Conservation (phyloP, 2,888 invertebrate genomes). For the Petrolisthes cinctipes region DNA sequence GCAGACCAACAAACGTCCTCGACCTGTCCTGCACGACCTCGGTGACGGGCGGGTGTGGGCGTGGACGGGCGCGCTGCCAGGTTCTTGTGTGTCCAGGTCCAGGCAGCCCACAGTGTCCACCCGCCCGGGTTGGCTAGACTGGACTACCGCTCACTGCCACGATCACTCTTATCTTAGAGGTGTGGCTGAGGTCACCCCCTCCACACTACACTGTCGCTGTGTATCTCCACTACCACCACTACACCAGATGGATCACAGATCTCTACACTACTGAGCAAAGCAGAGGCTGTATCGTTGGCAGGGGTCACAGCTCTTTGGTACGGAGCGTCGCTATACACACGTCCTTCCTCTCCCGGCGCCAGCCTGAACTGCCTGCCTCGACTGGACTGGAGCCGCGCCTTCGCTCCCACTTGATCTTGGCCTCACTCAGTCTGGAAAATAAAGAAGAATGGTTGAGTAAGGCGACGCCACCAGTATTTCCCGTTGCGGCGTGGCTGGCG, state of each 20-base stretch:
- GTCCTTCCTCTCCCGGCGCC: slow-evolving; percentile 2
- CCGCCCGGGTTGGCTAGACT: too few species aligned
- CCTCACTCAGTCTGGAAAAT: slow-evolving; percentile 29
- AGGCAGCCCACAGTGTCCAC: too few species aligned
- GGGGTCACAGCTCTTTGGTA: neutral
- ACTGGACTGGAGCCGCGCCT: neutral
- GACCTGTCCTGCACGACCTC: slow-evolving; percentile 8
- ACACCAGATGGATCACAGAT: neutral
- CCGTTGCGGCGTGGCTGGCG: slow-evolving; percentile 24
- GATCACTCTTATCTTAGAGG: too few species aligned
- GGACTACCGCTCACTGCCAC: too few species aligned
- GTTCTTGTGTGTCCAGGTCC: neutral
- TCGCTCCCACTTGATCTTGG: slow-evolving; percentile 26
- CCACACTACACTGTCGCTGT: too few species aligned
- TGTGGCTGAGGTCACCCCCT: too few species aligned
- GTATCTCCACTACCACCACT: neutral
- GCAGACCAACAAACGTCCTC: neutral
- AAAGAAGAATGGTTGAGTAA: slow-evolving; percentile 25
- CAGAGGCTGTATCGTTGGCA: neutral
- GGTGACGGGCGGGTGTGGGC: neutral
- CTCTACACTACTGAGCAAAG: neutral
- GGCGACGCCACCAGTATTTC: slow-evolving; percentile 26
- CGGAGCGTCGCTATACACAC: neutral
- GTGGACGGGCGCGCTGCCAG: neutral
- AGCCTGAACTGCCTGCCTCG: neutral